A percentile compares a stretch with the other conserved stretches of the same genome.
Evolutionary conservation across 2,797 vertebrate genomes (phyloP).

Genomic region (Oophaga sylvatica): DNA sequence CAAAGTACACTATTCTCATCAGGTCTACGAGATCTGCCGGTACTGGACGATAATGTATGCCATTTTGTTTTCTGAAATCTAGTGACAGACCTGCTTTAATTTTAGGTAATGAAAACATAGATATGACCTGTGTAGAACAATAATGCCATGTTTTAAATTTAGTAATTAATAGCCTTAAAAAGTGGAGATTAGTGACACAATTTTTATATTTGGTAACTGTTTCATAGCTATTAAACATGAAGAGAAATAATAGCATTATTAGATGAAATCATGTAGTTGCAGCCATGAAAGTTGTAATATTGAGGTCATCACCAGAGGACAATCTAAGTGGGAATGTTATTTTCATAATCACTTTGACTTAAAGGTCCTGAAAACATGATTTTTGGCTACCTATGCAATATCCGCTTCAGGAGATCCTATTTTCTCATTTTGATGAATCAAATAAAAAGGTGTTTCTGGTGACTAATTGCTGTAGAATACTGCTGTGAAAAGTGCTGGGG

Average conservation of each 20-base stretch:
- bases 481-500: conserved; percentile 36
- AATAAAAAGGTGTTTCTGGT: conserved; percentile 9
- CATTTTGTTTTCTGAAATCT: no score
- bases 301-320: background rate
- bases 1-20: no score
- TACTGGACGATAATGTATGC: no score
- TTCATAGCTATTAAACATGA: no score
- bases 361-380: background rate
- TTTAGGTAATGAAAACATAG: background rate
- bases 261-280: background rate
- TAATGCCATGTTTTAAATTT: background rate
- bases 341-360: background rate
- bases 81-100: no score
- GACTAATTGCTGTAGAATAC: conserved; percentile 26
- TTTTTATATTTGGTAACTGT: no score
- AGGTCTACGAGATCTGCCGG: no score
- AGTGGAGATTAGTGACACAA: background rate
- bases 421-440: background rate
- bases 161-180: background rate
- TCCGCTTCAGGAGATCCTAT: background rate
- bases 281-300: background rate
- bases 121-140: background rate
- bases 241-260: no score
- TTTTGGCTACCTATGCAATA: background rate
- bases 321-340: background rate